A percentile compares a stretch with the other conserved stretches of the same genome.
Conservation (phyloP, 2,888 invertebrate genomes). For the Cantharis rufa region DNA sequence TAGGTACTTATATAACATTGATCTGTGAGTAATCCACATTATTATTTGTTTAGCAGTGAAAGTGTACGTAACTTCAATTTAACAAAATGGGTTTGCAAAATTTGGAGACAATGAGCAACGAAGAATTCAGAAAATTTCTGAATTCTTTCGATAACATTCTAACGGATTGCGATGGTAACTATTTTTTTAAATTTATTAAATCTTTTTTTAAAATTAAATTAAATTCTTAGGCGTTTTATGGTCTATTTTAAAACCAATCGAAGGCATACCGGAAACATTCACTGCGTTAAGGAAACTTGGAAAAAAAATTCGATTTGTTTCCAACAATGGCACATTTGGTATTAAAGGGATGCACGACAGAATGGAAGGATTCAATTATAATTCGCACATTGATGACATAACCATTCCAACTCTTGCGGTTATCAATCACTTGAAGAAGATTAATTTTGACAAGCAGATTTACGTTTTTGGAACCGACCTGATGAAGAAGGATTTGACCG, state of each 20-base stretch:
- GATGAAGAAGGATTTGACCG: constrained; percentile 1
- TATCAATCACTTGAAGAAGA: not conserved
- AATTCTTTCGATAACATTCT: not conserved
- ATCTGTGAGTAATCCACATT: not conserved
- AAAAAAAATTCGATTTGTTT: constrained; percentile 8
- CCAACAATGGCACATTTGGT: constrained; percentile 5
- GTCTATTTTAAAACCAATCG: not conserved
- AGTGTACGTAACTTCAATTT: not conserved
- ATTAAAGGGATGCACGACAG: not conserved
- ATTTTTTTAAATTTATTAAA: not conserved
- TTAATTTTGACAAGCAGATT: constrained; percentile 3
- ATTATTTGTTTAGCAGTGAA: not conserved
- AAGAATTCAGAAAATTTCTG: not conserved
- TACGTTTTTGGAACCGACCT: not conserved
- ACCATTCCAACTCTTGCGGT: constrained; percentile 2
- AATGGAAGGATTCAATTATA: not conserved
- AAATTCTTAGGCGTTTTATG: constrained; percentile 15
- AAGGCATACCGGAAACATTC: constrained; percentile 6
- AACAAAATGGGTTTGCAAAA: not conserved
- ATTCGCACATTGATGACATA: not conserved
- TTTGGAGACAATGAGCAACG: not conserved
- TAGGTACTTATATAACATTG: not conserved
- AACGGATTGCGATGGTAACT: not conserved
- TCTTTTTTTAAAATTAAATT: not conserved
- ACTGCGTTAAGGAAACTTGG: constrained; percentile 3